Evolutionary conservation across 2,888 invertebrate genomes (phyloP), one percentile per base, ranked within the genome.

Genomic region (Drosophila tanythrix): DNA sequence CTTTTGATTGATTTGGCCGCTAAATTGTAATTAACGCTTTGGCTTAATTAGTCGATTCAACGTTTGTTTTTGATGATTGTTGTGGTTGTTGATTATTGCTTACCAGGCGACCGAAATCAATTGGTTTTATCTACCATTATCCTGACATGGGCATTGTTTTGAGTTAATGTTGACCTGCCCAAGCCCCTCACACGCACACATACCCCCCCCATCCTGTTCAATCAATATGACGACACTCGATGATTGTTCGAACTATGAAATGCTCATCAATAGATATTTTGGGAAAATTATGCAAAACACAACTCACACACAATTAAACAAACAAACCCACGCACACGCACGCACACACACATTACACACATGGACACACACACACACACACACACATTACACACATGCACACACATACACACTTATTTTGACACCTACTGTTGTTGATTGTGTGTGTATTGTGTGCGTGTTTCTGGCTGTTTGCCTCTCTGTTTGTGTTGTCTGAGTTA

Each of bases 251-350:
- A 79, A 74, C 77, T 82, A 76, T 87, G 83, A 79, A 83, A 79
- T 79, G 70, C 76, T 64, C 81, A 76, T 81, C 81, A 69, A 64
- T 83, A 61, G 88, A 77, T 84, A 89, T 77, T 89, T 77, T 74
- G 40, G 73, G 79, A 76, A 84, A 89, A 88, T 88, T 85, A 85
- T 85, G 85, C 85, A 89, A 85, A 85, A 79, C 70, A 73, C 59
- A 72, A 66, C 60, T 25, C 29, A 46, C 51, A 62, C 25, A 62
- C 58, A 60, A 36, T 38, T 59, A 43, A 43, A 43, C 61, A 61
- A 40, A 35, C 36, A 48, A 36, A 48, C 67, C 38, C 38, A 65
- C 63, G 53, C 21, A 70, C 46, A 50, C 10, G 73, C 66, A 67
- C 53, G 64, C 15, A 59, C 50, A 43, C 58, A 36, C 4, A 56